Evolutionary conservation across 2,888 invertebrate genomes (phyloP), one percentile per base, ranked within the genome.

Genomic region (Agrilus cyanescens): DNA sequence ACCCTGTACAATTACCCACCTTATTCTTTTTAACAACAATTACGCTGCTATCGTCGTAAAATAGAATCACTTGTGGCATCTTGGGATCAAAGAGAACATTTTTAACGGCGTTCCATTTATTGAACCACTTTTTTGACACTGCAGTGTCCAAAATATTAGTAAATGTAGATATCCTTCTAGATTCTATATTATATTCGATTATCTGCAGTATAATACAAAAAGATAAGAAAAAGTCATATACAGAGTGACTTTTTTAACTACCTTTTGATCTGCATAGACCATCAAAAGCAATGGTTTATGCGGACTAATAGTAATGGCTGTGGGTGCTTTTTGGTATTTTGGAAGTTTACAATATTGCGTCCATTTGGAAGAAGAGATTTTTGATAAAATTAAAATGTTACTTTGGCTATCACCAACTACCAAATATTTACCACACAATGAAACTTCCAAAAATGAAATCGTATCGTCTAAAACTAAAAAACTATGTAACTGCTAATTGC

Each of bases 221-320:
- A 37, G 48, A 46, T 45, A 43, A 34, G 33, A n/a, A n/a, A n/a
- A n/a, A n/a, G n/a, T n/a, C n/a, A n/a, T n/a, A n/a, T n/a, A n/a
- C n/a, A n/a, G n/a, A n/a, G n/a, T n/a, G n/a, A n/a, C n/a, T n/a
- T n/a, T 20, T 6, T 31, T 25, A 50, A 56, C 57, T 63, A 85
- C 86, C 75, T 80, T 83, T 54, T 84, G 82, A 69, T 93, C 84
- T 1, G 85, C 74, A 66, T 89, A 90, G 3, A 76, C 77, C 8
- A 85, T 71, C 29, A 87, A 73, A 6, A 91, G 62, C 34, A 72
- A 72, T 4, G 75, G 71, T 2, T 66, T 66, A 7, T 61, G 62
- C 13, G 74, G 70, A 57, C 83, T 78, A 34, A 90, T 70, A 1
- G 78, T 73, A 50, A 91, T 55, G 0, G 88, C 84, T 0, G 85